A percentile compares a stretch with the other conserved stretches of the same genome.
phyloP scores from a whole-genome alignment of 1,140 invertebrate genomes.

The Hypsibius dujardini region DNA sequence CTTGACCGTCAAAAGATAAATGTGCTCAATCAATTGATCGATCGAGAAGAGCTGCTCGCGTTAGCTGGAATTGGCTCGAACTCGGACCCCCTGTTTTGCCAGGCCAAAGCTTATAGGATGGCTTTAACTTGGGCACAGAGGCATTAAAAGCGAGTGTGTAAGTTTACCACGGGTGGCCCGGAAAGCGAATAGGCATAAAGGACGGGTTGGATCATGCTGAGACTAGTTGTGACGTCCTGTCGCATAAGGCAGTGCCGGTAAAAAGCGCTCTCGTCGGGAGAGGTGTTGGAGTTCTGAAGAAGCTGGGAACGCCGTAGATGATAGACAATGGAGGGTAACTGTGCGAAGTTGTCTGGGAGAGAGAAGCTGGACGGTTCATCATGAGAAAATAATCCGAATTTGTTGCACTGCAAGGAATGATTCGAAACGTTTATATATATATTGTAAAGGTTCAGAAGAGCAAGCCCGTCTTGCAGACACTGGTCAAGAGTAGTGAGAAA shows the following conservation, averaged over 20 bases:
- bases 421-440: too few relatives aligned
- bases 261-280: conserved; percentile 97
- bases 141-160: neutral
- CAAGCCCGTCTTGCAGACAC: too few relatives aligned
- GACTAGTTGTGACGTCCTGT: conserved; percentile 85
- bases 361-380: conserved; percentile 92
- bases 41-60: neutral
- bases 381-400: conserved; percentile 93
- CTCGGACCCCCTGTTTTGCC: too few relatives aligned
- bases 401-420: conserved; percentile 60
- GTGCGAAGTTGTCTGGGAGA: conserved; percentile 81
- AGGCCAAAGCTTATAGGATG: too few relatives aligned
- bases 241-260: conserved; percentile 85
- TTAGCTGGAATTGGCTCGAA: conserved; percentile 15
- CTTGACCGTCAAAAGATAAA: neutral
- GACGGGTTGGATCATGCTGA: conserved; percentile 99
- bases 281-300: conserved; percentile 99
- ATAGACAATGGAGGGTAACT: conserved; percentile 99
- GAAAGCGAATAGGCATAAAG: conserved; percentile 95
- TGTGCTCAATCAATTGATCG: too few relatives aligned
- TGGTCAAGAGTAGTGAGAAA: too few relatives aligned
- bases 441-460: too few relatives aligned
- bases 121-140: too few relatives aligned
- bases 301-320: conserved; percentile 94
- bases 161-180: conserved; percentile 58